Percentiles rank a stretch among this genome's conserved stretches.
phyloP scores from a whole-genome alignment of 2,888 invertebrate genomes.

The Perithous albicinctus region DNA sequence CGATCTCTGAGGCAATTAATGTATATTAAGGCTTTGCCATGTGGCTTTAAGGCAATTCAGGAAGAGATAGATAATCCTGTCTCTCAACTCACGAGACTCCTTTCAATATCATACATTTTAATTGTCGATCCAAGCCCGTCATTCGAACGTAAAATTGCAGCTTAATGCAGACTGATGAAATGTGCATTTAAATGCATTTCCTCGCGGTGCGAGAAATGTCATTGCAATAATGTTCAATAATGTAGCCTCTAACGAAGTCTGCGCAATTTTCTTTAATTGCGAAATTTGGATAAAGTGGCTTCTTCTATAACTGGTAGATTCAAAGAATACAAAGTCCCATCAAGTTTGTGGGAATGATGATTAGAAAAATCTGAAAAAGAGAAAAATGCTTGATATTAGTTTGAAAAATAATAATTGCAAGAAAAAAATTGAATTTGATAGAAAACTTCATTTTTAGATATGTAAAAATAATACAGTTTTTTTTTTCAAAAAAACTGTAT shows the following conservation, averaged over 20 bases:
- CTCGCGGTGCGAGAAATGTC: neutral
- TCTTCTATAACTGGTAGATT: no score
- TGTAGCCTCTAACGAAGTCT: neutral
- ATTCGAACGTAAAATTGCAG: constrained; percentile 5
- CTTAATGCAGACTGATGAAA: neutral
- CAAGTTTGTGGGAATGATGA: no score
- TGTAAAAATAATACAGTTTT: no score
- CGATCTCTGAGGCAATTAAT: neutral
- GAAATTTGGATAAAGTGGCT: no score
- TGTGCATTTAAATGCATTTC: neutral
- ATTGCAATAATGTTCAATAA: constrained; percentile 11
- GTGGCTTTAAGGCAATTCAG: neutral
- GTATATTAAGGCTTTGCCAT: no score
- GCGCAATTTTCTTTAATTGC: neutral
- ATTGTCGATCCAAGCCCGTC: neutral
- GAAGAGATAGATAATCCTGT: neutral
- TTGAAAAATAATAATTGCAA: no score
- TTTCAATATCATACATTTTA: neutral
- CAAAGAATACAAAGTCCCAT: no score
- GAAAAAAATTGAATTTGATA: no score
- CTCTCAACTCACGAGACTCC: neutral
- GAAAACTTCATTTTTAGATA: no score
- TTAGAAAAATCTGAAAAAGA: neutral
- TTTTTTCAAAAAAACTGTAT: no score
- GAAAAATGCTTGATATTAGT: no score